Evolutionary conservation across 2,888 invertebrate species (phyloP).

Genomic region (Orthosia cruda): DNA sequence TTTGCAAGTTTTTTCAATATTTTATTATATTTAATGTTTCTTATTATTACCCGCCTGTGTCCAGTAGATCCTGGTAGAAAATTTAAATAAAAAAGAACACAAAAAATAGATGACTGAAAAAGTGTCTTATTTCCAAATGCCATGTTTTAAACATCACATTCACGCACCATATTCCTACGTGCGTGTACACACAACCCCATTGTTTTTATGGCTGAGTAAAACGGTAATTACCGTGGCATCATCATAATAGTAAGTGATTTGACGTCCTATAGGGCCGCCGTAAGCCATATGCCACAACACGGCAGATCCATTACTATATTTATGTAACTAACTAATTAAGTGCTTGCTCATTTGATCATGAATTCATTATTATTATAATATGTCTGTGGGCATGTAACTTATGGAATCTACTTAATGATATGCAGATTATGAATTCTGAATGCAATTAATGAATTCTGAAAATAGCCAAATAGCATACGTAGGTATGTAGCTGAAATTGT

Average conservation of each 20-base stretch:
- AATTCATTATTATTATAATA: conserved; percentile 53
- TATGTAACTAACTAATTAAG: conserved; percentile 68
- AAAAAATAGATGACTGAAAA: too few species aligned
- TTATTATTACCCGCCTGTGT: not conserved
- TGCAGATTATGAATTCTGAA: conserved; percentile 12
- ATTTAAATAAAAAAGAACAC: too few species aligned
- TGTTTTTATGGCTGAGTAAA: conserved; percentile 83
- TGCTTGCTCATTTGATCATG: conserved; percentile 58
- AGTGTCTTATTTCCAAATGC: conserved; percentile 10
- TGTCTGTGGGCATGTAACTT: not conserved
- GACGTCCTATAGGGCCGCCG: conserved; percentile 76
- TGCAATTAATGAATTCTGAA: not conserved
- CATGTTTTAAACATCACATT: conserved; percentile 17
- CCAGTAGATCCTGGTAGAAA: too few species aligned
- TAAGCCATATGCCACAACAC: conserved; percentile 70
- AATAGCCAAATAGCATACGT: not conserved
- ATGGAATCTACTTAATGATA: conserved; percentile 8
- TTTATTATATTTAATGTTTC: not conserved
- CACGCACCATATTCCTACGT: conserved; percentile 30
- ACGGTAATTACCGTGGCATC: conserved; percentile 83
- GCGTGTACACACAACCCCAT: conserved; percentile 77
- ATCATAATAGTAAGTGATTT: conserved; percentile 84
- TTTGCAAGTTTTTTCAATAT: too few species aligned
- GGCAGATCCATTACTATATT: conserved; percentile 64
- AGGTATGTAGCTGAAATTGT: not conserved